A percentile compares a stretch with the other conserved stretches of the same genome.
Conservation (phyloP, 2,113 vertebrate genomes). For the Macroglossus sobrinus region DNA sequence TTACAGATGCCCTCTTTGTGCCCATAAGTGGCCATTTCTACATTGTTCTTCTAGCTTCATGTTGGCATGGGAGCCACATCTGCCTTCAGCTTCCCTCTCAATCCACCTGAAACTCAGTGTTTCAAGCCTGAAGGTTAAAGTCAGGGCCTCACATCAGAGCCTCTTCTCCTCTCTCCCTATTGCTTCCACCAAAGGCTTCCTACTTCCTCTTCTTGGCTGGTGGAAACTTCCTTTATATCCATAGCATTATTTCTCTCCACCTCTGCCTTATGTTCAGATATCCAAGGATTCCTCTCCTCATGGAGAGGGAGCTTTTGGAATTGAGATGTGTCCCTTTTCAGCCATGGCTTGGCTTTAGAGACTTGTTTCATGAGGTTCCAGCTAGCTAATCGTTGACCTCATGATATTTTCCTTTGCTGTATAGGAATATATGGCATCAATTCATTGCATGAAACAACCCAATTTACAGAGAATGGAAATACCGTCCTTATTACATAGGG, state of each 20-base stretch:
- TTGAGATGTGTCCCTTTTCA: background rate
- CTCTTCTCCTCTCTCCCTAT: too few relatives aligned
- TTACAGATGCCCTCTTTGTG: background rate
- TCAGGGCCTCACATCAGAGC: background rate
- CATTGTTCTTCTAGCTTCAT: background rate
- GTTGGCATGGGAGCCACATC: background rate
- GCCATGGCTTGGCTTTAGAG: background rate
- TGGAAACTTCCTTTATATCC: background rate
- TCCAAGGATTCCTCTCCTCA: background rate
- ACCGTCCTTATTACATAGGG: background rate
- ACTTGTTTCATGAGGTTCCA: background rate
- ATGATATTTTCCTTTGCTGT: background rate
- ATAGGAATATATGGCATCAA: background rate
- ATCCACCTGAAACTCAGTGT: background rate
- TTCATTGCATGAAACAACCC: background rate
- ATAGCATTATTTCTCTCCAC: background rate
- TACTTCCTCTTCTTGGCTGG: background rate
- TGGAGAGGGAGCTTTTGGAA: background rate
- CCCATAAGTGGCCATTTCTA: accelerated
- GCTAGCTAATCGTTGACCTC: background rate
- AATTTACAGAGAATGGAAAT: background rate
- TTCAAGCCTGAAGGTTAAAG: background rate
- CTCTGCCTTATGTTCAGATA: background rate
- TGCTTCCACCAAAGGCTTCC: background rate
- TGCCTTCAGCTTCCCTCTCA: background rate